Conservation (phyloP, 2,113 vertebrate species). For the Datnioides undecimradiatus region DNA sequence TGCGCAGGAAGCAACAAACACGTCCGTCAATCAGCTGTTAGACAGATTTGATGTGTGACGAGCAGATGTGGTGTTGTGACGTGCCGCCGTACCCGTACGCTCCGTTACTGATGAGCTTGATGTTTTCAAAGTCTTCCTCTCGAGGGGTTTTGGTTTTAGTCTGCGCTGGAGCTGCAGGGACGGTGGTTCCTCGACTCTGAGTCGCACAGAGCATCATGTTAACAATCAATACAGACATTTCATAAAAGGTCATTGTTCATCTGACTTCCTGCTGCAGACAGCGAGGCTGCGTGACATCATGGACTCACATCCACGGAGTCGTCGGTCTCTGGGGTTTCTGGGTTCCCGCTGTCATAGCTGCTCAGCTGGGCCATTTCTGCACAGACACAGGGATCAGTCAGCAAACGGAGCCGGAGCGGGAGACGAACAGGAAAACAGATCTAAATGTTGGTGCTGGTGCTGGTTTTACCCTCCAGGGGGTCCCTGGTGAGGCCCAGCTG, state of each 20-base stretch:
- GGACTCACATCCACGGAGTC: constrained; percentile 91
- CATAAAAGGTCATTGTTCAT: too few relatives aligned
- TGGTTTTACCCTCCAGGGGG: constrained; percentile 90
- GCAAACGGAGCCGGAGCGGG: not conserved
- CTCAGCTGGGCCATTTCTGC: constrained; percentile 98
- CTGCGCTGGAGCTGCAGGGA: constrained; percentile 78
- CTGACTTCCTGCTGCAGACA: too few relatives aligned
- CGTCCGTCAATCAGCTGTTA: not conserved
- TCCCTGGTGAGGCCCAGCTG: constrained; percentile 97
- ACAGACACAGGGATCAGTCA: constrained; percentile 41
- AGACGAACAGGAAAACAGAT: not conserved
- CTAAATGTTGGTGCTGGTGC: accelerated
- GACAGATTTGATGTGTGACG: not conserved
- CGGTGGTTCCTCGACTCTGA: constrained; percentile 86
- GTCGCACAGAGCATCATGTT: constrained; percentile 34
- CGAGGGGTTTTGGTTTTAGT: constrained; percentile 90
- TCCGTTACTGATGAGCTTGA: constrained; percentile 98
- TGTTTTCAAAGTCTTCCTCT: constrained; percentile 97
- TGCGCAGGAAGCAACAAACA: constrained; percentile 56
- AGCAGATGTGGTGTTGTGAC: too few relatives aligned
- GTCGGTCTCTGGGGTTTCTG: constrained; percentile 95
- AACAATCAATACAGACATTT: not conserved
- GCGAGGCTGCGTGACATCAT: accelerated
- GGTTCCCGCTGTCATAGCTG: constrained; percentile 93
- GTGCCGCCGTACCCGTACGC: constrained; percentile 90